Evolutionary conservation across 1,140 invertebrate genomes (phyloP), one percentile per base, ranked within the genome.

Genomic region (Zaprionus gabonicus): DNA sequence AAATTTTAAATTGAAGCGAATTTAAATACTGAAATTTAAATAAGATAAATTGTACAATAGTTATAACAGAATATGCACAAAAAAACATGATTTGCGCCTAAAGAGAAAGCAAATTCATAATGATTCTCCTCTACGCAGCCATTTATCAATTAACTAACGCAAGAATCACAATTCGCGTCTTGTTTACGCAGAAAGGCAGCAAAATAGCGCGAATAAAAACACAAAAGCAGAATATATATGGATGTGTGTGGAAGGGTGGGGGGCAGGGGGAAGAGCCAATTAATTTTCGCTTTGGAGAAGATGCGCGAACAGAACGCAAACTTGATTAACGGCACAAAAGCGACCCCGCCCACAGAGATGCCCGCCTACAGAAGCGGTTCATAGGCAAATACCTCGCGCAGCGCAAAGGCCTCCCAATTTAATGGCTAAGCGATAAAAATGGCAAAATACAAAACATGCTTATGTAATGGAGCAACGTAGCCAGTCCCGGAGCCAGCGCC

Each of bases 391-490:
- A 38, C 44, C 46, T 44, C 38, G 36, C 27, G 34, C 49, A 55
- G 17, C 46, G 38, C 38, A 6, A 17, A 38, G 23, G 70, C 74
- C 71, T 51, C 27, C 62, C 62, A 65, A 76, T 90, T 90, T 71
- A 84, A 88, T 88, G 65, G 71, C 71, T 71, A 81, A 84, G 81
- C 85, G 84, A 84, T 90, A 90, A 84, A 88, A 86, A 81, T 87
- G 76, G 78, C 59, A 56, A 76, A 76, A 66, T 72, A 66, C 41
- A 75, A 76, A 70, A 78, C 63, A 62, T 70, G 84, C 80, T 83
- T 80, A 88, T 78, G 73, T 81, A 87, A 87, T 71, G 64, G 68
- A 58, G 65, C 41, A 12, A 15, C 31, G 31, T 31, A 31, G 65
- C 55, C 60, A 63, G 28, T 53, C 38, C 60, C 60, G 15, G n/a